Evolutionary conservation across 1,140 invertebrate genomes (phyloP).

Genomic region (Chironomus tepperi): DNA sequence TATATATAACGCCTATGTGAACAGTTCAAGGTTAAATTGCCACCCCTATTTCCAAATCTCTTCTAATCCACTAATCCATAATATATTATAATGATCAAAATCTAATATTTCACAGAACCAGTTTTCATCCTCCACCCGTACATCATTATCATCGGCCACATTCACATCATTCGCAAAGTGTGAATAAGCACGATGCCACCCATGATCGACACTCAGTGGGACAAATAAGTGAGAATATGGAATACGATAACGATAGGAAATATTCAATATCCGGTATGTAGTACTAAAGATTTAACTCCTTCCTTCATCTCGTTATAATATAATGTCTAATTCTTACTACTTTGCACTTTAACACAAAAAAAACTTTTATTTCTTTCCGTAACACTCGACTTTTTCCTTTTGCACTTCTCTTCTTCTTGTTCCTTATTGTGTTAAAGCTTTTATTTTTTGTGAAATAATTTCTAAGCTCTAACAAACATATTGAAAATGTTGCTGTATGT

Average conservation of each 20-base stretch:
- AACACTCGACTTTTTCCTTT: not conserved
- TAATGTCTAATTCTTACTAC: not conserved
- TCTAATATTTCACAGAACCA: not conserved
- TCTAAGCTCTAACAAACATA: too few species aligned
- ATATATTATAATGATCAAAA: too few species aligned
- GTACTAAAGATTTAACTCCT: not conserved
- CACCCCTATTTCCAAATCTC: too few species aligned
- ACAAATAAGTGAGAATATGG: slow-evolving; percentile 7
- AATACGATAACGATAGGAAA: not conserved
- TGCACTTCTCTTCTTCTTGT: not conserved
- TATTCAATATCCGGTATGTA: slow-evolving; percentile 16
- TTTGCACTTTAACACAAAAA: not conserved
- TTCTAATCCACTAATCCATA: too few species aligned
- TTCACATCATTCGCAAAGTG: slow-evolving; percentile 14
- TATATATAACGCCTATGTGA: too few species aligned
- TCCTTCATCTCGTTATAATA: too few species aligned
- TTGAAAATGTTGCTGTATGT: too few species aligned
- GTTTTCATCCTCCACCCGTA: not conserved
- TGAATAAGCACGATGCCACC: not conserved
- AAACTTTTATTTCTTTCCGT: not conserved
- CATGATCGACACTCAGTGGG: not conserved
- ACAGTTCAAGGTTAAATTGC: too few species aligned
- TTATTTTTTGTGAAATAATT: too few species aligned
- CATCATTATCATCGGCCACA: slow-evolving; percentile 1
- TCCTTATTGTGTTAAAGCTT: not conserved